phyloP scores from a whole-genome alignment of 2,113 vertebrate genomes.

The Dendrocopos noguchii region DNA sequence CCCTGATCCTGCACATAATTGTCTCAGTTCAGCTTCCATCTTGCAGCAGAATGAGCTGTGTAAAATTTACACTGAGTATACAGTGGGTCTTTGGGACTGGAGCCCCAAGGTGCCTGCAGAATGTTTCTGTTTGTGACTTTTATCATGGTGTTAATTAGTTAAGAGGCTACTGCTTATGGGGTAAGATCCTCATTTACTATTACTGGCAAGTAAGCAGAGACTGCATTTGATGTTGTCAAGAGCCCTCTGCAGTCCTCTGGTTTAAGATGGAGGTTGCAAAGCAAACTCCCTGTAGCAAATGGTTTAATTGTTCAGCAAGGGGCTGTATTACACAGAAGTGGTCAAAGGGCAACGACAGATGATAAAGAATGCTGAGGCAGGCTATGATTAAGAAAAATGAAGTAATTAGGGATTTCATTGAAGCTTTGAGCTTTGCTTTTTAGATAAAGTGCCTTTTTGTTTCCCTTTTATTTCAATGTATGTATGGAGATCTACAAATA shows the following conservation, averaged over 20 bases:
- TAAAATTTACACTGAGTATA: not conserved
- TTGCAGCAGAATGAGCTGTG: accelerated
- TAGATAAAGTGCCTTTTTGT: not conserved
- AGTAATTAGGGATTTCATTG: not conserved
- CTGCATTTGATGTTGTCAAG: not conserved
- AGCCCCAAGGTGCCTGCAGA: not conserved
- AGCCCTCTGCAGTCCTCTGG: not conserved
- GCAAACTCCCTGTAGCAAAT: not conserved
- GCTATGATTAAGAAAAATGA: not conserved
- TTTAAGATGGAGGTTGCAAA: not conserved
- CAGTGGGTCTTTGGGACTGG: not conserved
- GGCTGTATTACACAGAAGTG: not conserved
- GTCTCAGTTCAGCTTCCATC: not conserved
- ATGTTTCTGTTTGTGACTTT: not conserved
- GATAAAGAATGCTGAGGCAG: not conserved
- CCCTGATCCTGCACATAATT: not conserved
- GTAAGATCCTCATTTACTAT: not conserved
- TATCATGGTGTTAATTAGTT: not conserved
- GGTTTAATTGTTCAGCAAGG: not conserved
- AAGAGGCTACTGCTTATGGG: not conserved
- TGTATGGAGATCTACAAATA: not conserved
- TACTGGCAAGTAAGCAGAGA: not conserved
- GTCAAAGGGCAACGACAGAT: not conserved
- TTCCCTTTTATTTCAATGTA: constrained; percentile 33
- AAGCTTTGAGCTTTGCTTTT: constrained; percentile 5